Conservation (phyloP, 2,888 invertebrate species). For the Harpagoxenus sublaevis region DNA sequence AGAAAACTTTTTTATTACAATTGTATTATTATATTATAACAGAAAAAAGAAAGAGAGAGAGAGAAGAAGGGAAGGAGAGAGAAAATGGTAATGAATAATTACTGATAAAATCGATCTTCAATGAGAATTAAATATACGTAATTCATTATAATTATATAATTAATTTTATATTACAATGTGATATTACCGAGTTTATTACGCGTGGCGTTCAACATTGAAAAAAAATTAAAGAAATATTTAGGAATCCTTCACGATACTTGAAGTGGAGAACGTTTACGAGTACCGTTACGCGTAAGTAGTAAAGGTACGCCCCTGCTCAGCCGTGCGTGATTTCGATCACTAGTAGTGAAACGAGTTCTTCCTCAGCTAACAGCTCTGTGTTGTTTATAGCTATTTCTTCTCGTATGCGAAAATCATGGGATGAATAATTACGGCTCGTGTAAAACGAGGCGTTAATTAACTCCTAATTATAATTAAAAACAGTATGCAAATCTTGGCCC, state of each 20-base stretch:
- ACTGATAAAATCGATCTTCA: neutral
- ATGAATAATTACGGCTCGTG: neutral
- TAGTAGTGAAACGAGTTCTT: neutral
- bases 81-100: neutral
- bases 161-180: neutral
- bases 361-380: neutral
- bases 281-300: constrained; percentile 18
- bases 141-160: constrained; percentile 5
- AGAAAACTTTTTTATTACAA: neutral
- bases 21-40: neutral
- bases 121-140: neutral
- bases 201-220: neutral
- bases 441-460: constrained; percentile 1
- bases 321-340: neutral
- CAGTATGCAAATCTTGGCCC: neutral
- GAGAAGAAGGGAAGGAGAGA: neutral
- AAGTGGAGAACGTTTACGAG: neutral
- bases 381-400: neutral
- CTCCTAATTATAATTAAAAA: constrained; percentile 20
- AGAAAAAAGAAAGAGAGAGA: neutral
- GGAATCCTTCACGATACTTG: neutral
- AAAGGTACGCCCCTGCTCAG: constrained; percentile 10
- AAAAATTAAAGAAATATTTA: neutral
- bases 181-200: neutral
- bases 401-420: neutral